Evolutionary conservation across 2,888 invertebrate species (phyloP), one percentile per base, ranked within the genome.

Genomic region (Trichacis sp.): DNA sequence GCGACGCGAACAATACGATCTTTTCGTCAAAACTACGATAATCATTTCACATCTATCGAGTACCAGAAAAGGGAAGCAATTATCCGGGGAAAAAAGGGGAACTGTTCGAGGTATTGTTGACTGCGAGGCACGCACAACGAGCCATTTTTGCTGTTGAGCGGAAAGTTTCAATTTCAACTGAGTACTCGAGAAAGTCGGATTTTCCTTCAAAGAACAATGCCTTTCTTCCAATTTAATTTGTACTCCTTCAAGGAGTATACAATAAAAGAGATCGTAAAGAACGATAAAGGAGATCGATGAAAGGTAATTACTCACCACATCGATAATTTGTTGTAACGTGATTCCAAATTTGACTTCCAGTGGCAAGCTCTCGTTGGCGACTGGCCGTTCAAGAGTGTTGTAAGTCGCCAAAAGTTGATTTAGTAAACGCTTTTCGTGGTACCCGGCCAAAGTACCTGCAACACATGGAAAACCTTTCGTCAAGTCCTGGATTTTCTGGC

Each of bases 311-410:
- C 95, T 92, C 87, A 96, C 95, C 93, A 96, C 95, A 86, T 96
- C 95, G 84, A 96, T 95, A 85, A 96, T 95, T 87, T 96, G 95
- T 86, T 95, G 95, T 78, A 96, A 86, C 68, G 95, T 95, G 84
- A 96, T 90, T 78, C 95, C 95, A 85, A 96, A 96, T 85, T 91
- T 93, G 77, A 96, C 94, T 87, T 94, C 92, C 72, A 96, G 88
- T 52, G 95, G 92, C 79, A 95, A 94, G 77, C 94, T 94, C 88
- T 96, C 95, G 85, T 95, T 94, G 78, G 93, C 93, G 70, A 96
- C 95, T 60, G 95, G 95, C 85, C 95, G 89, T 87, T 96, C 95
- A 85, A 95, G 88, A 73, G 92, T 92, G 87, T 95, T 95, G 88
- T 96, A 96, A 68, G 89, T 88, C 78, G 89, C 89, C 78, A 96